These are phyloP conservation scores for Nomada fucata DNA, from an alignment of 2,888 invertebrate genomes.

Conservation along the genomic window DNA sequence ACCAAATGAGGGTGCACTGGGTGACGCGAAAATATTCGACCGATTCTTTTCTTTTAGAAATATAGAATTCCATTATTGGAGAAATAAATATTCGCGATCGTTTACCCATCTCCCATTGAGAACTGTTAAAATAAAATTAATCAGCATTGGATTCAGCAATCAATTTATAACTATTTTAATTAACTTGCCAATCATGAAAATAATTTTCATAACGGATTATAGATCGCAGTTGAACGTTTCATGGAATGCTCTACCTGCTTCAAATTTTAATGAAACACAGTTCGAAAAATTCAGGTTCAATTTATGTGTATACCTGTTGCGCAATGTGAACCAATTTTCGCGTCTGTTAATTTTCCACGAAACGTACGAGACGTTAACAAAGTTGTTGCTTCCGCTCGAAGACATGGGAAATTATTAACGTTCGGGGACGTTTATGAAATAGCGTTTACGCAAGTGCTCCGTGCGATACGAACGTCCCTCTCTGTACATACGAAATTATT, in stretches of 20 bases:
- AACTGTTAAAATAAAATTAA: not conserved
- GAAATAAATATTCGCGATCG: not conserved
- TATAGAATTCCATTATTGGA: too few relatives aligned
- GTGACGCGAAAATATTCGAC: not conserved
- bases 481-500: conserved; percentile 7
- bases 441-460: not conserved
- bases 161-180: too few relatives aligned
- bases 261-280: too few relatives aligned
- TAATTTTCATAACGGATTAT: too few relatives aligned
- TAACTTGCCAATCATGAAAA: too few relatives aligned
- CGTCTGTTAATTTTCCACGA: too few relatives aligned
- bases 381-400: not conserved
- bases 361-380: not conserved
- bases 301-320: too few relatives aligned
- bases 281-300: too few relatives aligned
- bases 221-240: too few relatives aligned
- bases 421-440: not conserved
- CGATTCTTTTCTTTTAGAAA: not conserved
- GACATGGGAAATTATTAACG: not conserved
- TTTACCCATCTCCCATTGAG: not conserved
- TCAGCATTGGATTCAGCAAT: too few relatives aligned
- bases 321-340: too few relatives aligned
- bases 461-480: not conserved
- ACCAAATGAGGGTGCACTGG: conserved; percentile 2
- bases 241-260: too few relatives aligned